These are phyloP conservation scores for Cossypha heuglini DNA, from an alignment of 2,797 vertebrate genomes.

Conservation along the genomic window DNA sequence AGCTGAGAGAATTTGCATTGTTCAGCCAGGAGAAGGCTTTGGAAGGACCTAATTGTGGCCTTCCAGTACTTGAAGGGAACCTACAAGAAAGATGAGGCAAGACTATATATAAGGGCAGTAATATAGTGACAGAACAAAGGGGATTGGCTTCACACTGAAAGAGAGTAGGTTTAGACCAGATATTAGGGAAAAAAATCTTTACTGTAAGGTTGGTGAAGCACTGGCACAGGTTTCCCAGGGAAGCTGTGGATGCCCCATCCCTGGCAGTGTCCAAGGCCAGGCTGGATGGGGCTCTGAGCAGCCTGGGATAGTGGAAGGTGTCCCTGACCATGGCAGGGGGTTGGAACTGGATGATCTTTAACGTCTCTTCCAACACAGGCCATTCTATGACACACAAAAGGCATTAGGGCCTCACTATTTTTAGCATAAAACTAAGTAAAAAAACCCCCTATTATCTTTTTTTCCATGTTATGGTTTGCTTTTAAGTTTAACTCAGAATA, in stretches of 20 bases:
- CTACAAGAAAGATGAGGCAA: neutral
- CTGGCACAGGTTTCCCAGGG: neutral
- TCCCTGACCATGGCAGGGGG: neutral
- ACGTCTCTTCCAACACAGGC: neutral
- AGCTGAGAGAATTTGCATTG: neutral
- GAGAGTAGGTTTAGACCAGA: neutral
- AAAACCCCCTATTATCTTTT: conserved; percentile 27
- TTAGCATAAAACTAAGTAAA: neutral
- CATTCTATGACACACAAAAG: neutral
- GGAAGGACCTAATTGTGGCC: neutral
- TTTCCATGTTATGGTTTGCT: conserved; percentile 68
- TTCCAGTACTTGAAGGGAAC: neutral
- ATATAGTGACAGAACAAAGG: neutral
- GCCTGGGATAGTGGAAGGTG: rapidly evolving
- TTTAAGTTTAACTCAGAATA: conserved; percentile 66
- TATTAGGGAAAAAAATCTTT: neutral
- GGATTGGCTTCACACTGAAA: neutral
- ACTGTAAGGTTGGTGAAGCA: neutral
- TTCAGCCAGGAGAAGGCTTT: neutral
- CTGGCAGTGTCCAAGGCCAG: neutral
- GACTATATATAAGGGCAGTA: neutral
- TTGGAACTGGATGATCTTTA: neutral
- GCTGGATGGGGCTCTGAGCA: neutral
- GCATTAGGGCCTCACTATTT: neutral
- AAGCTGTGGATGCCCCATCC: neutral